A percentile compares a stretch with the other conserved stretches of the same genome.
phyloP scores from a whole-genome alignment of 2,888 invertebrate genomes.

The Isotomurus palustris region DNA sequence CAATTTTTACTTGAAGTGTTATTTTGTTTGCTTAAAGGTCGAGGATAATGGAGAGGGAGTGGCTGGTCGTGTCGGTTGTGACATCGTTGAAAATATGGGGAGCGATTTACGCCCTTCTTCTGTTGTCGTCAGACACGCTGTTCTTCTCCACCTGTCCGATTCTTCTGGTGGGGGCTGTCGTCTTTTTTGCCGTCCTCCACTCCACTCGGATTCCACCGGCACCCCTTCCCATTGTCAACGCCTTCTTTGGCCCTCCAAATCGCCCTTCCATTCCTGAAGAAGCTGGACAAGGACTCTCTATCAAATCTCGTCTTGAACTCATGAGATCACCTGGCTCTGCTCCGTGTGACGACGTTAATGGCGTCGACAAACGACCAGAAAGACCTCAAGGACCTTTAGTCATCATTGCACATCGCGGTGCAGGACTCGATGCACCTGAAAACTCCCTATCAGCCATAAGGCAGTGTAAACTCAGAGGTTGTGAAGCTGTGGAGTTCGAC shows the following conservation, averaged over 20 bases:
- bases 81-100: conserved; percentile 30
- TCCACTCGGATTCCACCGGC: conserved; percentile 23
- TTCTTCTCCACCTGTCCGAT: conserved; percentile 20
- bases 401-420: conserved; percentile 68
- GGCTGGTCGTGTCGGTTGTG: too few relatives aligned
- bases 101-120: conserved; percentile 12
- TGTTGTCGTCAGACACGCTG: conserved; percentile 15
- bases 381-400: conserved; percentile 49
- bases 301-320: conserved; percentile 15
- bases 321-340: conserved; percentile 9
- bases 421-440: conserved; percentile 67
- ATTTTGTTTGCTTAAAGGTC: background rate
- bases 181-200: conserved; percentile 11
- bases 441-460: conserved; percentile 70
- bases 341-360: background rate
- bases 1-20: background rate
- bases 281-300: conserved; percentile 12
- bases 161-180: conserved; percentile 13
- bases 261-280: conserved; percentile 12
- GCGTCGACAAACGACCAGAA: too few relatives aligned
- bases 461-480: conserved; percentile 64
- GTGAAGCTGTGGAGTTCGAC: conserved; percentile 72
- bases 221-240: conserved; percentile 11
- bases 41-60: too few relatives aligned
- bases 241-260: conserved; percentile 23